Evolutionary conservation across 1,140 invertebrate species (phyloP).

Genomic region (Cotesia glomerata): DNA sequence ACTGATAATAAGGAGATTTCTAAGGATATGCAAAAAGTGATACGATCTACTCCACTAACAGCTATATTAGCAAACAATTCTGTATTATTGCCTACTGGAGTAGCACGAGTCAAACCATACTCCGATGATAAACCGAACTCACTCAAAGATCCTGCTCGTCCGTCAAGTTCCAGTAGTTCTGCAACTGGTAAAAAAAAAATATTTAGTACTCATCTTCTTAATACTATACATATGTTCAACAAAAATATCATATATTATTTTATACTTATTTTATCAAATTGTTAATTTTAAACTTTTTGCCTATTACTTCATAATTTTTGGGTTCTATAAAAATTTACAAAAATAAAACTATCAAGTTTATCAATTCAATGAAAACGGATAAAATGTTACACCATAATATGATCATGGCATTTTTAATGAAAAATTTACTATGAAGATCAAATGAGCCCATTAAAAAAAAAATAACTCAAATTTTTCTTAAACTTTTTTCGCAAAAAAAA

Average conservation of each 20-base stretch:
- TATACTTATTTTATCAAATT: too few species aligned
- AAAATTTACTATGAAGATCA: too few species aligned
- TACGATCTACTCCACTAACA: constrained; percentile 39
- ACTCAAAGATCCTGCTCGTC: constrained; percentile 2
- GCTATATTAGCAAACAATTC: constrained; percentile 46
- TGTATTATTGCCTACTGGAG: constrained; percentile 45
- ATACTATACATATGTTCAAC: neutral
- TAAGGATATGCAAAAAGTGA: constrained; percentile 51
- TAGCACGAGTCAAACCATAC: constrained; percentile 46
- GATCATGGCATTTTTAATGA: too few species aligned
- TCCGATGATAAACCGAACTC: neutral
- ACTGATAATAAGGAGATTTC: constrained; percentile 27
- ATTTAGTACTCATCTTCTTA: neutral
- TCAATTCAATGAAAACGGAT: too few species aligned
- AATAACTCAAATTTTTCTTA: too few species aligned
- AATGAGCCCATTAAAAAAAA: too few species aligned
- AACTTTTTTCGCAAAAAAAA: too few species aligned
- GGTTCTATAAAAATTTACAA: too few species aligned
- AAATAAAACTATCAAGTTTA: too few species aligned
- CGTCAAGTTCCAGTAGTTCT: constrained; percentile 48
- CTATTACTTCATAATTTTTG: too few species aligned
- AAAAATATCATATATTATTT: neutral
- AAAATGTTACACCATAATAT: too few species aligned
- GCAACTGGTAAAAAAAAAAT: constrained; percentile 62
- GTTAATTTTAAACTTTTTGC: too few species aligned